These are phyloP conservation scores for Tetragnatha montana DNA, from an alignment of 2,888 invertebrate species.

Conservation along the genomic window DNA sequence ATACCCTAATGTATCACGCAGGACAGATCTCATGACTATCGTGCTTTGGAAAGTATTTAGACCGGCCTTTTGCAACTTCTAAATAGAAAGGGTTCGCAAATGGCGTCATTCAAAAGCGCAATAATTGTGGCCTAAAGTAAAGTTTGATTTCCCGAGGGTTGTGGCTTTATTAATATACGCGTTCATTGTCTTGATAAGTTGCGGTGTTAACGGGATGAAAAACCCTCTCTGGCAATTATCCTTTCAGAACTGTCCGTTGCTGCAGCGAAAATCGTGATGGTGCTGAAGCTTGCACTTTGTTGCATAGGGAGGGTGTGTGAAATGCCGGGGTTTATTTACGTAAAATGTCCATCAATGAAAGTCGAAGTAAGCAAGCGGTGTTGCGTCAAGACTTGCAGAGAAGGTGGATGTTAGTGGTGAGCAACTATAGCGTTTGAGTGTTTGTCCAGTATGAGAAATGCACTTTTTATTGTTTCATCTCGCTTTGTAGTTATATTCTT, in stretches of 20 bases:
- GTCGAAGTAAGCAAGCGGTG: not conserved
- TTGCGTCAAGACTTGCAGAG: not conserved
- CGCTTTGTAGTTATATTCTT: too few species aligned
- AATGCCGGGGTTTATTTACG: not conserved
- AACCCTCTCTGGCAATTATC: conserved; percentile 5
- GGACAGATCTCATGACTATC: conserved; percentile 17
- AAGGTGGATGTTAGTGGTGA: not conserved
- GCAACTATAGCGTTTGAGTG: not conserved
- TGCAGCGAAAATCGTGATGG: not conserved
- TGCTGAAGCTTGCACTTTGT: not conserved
- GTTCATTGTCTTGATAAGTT: conserved; percentile 4
- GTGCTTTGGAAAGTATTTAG: not conserved
- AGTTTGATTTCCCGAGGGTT: conserved; percentile 2
- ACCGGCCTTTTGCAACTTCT: conserved; percentile 31
- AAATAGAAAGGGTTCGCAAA: conserved; percentile 19
- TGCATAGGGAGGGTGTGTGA: not conserved
- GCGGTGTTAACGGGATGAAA: not conserved
- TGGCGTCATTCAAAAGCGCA: conserved; percentile 22
- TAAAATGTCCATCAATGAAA: not conserved
- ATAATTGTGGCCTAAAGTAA: conserved; percentile 34
- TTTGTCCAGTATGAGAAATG: not conserved
- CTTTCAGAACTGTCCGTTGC: not conserved
- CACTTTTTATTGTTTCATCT: too few species aligned
- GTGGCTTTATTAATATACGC: conserved; percentile 22
- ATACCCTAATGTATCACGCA: conserved; percentile 34